Evolutionary conservation across 2,888 invertebrate species (phyloP).

Genomic region (Patella caerulea): DNA sequence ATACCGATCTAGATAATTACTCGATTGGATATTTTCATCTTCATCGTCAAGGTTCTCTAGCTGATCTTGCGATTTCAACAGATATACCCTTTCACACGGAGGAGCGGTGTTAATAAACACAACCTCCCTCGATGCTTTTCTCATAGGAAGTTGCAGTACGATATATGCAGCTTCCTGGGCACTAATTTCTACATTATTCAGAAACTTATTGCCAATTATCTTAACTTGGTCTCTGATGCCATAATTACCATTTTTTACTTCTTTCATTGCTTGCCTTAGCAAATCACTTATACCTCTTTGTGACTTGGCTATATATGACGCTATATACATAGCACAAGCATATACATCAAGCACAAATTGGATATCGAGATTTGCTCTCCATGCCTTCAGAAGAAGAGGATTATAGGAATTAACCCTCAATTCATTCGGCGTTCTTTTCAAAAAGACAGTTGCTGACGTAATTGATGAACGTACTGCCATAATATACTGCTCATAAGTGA

Average conservation of each 20-base stretch:
- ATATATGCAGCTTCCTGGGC: slow-evolving; percentile 55
- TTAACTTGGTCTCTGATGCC: slow-evolving; percentile 34
- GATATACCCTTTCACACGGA: too few relatives aligned
- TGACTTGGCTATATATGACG: slow-evolving; percentile 28
- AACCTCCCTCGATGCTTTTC: slow-evolving; percentile 30
- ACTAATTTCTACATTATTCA: slow-evolving; percentile 40
- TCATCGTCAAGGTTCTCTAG: too few relatives aligned
- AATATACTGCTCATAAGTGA: slow-evolving; percentile 15
- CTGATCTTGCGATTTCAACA: too few relatives aligned
- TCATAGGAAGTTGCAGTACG: slow-evolving; percentile 47
- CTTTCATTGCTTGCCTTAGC: slow-evolving; percentile 36
- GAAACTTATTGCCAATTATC: too few relatives aligned
- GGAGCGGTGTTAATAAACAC: slow-evolving; percentile 45
- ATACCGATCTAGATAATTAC: slow-evolving; percentile 37
- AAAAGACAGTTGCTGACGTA: slow-evolving; percentile 21
- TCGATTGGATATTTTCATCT: slow-evolving; percentile 32
- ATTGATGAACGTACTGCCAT: slow-evolving; percentile 8
- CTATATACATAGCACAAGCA: too few relatives aligned
- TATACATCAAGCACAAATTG: too few relatives aligned
- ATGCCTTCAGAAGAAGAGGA: slow-evolving; percentile 8
- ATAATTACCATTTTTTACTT: slow-evolving; percentile 30
- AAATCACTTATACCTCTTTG: slow-evolving; percentile 44
- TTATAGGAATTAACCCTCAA: slow-evolving; percentile 31
- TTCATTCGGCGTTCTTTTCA: slow-evolving; percentile 28
- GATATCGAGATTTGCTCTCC: too few relatives aligned